Base-by-base conservation (phyloP, 1,140 invertebrate species). In the Thaumatotibia leucotreta region DNA sequence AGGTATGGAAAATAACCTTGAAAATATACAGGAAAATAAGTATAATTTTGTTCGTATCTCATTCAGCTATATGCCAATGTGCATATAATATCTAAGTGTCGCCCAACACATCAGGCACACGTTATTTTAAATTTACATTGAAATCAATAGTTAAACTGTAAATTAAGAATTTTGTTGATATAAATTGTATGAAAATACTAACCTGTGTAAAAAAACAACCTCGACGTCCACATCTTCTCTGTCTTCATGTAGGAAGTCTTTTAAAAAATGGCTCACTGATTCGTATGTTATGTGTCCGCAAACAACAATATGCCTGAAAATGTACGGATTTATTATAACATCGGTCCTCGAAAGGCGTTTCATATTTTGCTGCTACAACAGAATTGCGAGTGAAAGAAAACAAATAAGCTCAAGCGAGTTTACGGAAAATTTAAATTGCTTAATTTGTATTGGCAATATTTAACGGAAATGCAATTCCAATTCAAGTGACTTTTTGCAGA, bases 221-320 rank as follows among this genome's bases (percentile, higher is more conserved):
- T 99, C 98, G 69, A 99, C 99, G 91, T 99, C 99, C 65, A 99
- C 98, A 93, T 99, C 99, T 93, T 99, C 98, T 88, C 99, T 93
- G 93, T 99, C 99, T 94, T 99, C 99, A 92, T 99, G 99, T 76
- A 99, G 95, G 93, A 99, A 99, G 94, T 99, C 99, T 94, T 99
- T 99, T 84, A 99, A 95, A 93, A 99, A 99, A 94, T 99, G 99
- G 80, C 97, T 98, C 73, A 99, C 99, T 75, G 98, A 99, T 93
- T 99, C 98, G 92, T 99, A 99, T 69, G 99, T 99, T 92, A 99
- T 99, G 92, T 99, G 98, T 81, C 99, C 99, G 94, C 99, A 99
- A 80, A 99, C 98, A 88, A 99, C 98, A 92, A 99, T 99, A 94
- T 99, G 99, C 95, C 99, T 99, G 94, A 88, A 91, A 91, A 74